Evolutionary conservation across 2,797 vertebrate genomes (phyloP).

Genomic region (Perodicticus potto): DNA sequence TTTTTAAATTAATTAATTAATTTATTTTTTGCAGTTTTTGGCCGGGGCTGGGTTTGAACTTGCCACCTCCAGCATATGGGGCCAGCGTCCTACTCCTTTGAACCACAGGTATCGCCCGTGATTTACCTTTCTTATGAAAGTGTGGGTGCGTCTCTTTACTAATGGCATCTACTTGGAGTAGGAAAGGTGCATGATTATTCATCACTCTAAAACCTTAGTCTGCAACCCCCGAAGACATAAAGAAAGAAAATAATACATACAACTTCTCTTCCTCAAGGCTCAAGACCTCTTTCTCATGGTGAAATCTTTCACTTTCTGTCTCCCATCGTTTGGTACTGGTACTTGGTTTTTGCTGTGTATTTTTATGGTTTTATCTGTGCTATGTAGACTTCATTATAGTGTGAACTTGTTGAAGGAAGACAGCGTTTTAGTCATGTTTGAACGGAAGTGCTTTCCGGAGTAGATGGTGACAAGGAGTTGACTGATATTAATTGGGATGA

Average conservation of each 20-base stretch:
- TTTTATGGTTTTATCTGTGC: background rate
- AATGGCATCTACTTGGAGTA: background rate
- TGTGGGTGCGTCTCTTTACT: background rate
- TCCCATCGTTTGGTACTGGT: background rate
- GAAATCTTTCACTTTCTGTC: background rate
- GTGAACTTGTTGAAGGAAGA: conserved; percentile 13
- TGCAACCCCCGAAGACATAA: background rate
- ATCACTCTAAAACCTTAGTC: conserved; percentile 30
- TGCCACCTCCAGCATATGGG: too few relatives aligned
- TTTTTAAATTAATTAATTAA: too few relatives aligned
- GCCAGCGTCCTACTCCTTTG: too few relatives aligned
- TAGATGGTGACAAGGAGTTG: background rate
- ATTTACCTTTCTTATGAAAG: too few relatives aligned
- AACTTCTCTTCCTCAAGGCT: background rate
- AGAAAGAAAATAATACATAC: background rate
- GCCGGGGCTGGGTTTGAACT: too few relatives aligned
- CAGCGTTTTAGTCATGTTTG: background rate
- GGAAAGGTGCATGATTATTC: background rate
- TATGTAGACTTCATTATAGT: background rate
- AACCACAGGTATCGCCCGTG: too few relatives aligned
- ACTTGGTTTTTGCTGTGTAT: background rate
- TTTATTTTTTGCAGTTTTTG: too few relatives aligned
- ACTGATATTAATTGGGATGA: background rate
- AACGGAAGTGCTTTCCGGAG: conserved; percentile 12
- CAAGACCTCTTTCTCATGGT: background rate